Evolutionary conservation across 2,113 vertebrate species (phyloP), one percentile per base, ranked within the genome.

Genomic region (Bambusicola thoracicus): DNA sequence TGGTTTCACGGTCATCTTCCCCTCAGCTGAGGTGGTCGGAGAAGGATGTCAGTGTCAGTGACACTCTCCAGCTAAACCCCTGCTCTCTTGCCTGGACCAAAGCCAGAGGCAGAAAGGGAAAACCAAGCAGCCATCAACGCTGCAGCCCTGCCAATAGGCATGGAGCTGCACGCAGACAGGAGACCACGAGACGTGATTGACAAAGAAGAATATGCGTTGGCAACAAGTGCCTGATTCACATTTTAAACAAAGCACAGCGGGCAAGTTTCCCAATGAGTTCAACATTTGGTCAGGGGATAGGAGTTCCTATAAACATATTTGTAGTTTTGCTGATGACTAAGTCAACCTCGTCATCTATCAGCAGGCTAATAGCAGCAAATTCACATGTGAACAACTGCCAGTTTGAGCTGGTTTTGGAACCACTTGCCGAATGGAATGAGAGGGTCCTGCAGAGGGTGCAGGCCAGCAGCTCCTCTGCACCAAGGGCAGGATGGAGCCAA

Each of bases 151-250:
- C 41, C 73, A 63, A 44, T 3, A 41, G 85, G 19, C 48, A 6
- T 13, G 36, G 21, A 20, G 49, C 63, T 81, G 73, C 4, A 4
- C 36, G 21, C 8, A 40, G 48, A 11, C 61, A 61, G 61, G 81
- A 84, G 43, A 36, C 38, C 89, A 75, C 0, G 7, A 34, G 43
- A 36, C 1, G 0, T 32, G 62, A 48, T 53, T 85, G 87, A 89
- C 78, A 48, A 65, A 61, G 80, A 87, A 66, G 80, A 68, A 53
- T 51, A 51, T 0, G 1, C 11, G 22, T 2, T 84, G 91, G 58
- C 61, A 76, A 29, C 0, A 0, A 76, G 44, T 0, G 0, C 46
- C 84, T 0, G 0, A 40, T 74, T 80, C 67, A 44, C 55, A 8
- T 85, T 69, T 69, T 38, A 74, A 79, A 73, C 74, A 67, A 58